Base-by-base conservation (phyloP, 2,888 invertebrate species). In the Perdita meconis region DNA sequence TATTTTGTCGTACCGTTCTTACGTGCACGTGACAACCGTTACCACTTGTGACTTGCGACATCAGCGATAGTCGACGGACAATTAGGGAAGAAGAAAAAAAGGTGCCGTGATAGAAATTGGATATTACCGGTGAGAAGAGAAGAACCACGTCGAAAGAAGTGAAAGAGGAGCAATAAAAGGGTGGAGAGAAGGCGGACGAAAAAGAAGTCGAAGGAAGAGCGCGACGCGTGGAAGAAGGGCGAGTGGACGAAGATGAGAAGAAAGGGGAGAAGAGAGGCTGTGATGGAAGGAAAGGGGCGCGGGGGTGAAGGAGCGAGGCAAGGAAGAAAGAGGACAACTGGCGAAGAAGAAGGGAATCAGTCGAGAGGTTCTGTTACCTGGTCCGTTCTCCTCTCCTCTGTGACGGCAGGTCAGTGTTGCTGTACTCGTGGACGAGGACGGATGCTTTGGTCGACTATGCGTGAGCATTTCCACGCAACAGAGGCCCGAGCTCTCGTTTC, bases 341-440 rank as follows among this genome's bases (percentile, higher is more conserved):
- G 10, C 30, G 30, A 19, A 44, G 24, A 56, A 75, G 77, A 73
- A 70, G 80, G 72, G 74, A 78, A 81, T 56, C n/a, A 80, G 71
- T 61, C 74, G 70, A 82, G 81, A 84, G 81, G 83, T 86, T 85
- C 85, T 86, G 86, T 85, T 83, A 86, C 78, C 78, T 80, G 81
- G 82, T 82, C 82, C 86, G 82, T 64, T 85, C 84, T 86, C 84
- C 77, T 82, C 82, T 80, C 63, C 78, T 84, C 81, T 79, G 80
- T 90, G 80, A 88, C 82, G 90, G 90, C 90, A 90, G 90, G 90
- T 90, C 90, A 90, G 90, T 90, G 87, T 87, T 88, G 86, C 87
- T 86, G 83, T 83, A 83, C 82, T 85, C 84, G 85, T 81, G 81
- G 82, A 80, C 76, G 82, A 73, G 86, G 67, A 80, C 82, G 84